Percentiles rank a stretch among this genome's conserved stretches.
Evolutionary conservation across 2,888 invertebrate species (phyloP).

Genomic region (Sussaba pulchella): DNA sequence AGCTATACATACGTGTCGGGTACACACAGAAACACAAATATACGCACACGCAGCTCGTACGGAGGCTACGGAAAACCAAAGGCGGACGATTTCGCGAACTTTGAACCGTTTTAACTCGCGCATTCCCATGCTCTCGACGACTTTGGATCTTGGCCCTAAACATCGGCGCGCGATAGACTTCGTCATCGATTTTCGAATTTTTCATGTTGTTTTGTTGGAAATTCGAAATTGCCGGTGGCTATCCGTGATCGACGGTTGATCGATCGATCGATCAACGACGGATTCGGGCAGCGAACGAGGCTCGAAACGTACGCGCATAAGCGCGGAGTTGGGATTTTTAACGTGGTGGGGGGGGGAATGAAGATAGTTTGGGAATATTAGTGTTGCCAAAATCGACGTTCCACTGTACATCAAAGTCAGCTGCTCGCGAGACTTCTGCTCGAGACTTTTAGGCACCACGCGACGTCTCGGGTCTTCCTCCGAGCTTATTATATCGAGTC

Average conservation of each 20-base stretch:
- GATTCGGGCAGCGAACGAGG: no score
- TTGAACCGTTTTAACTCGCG: slow-evolving; percentile 15
- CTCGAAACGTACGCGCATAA: no score
- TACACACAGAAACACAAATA: not conserved
- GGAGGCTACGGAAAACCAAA: slow-evolving; percentile 7
- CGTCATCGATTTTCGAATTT: slow-evolving; percentile 16
- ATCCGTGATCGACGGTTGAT: no score
- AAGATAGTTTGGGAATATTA: no score
- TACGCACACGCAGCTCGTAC: not conserved
- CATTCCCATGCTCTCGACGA: not conserved
- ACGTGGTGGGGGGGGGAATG: no score
- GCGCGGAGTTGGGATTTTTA: no score
- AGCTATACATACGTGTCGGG: not conserved
- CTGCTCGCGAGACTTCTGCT: not conserved
- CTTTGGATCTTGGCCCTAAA: slow-evolving; percentile 26
- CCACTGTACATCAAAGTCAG: not conserved
- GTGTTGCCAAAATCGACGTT: not conserved
- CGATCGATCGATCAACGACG: no score
- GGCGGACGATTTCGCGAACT: slow-evolving; percentile 23
- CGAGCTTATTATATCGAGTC: no score
- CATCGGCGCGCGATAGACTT: not conserved
- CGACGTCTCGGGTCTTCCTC: no score
- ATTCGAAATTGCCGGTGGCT: no score
- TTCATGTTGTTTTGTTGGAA: no score
- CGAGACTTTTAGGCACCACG: slow-evolving; percentile 44